Evolutionary conservation across 2,888 invertebrate species (phyloP).

Genomic region (Trachelus troglodyta): DNA sequence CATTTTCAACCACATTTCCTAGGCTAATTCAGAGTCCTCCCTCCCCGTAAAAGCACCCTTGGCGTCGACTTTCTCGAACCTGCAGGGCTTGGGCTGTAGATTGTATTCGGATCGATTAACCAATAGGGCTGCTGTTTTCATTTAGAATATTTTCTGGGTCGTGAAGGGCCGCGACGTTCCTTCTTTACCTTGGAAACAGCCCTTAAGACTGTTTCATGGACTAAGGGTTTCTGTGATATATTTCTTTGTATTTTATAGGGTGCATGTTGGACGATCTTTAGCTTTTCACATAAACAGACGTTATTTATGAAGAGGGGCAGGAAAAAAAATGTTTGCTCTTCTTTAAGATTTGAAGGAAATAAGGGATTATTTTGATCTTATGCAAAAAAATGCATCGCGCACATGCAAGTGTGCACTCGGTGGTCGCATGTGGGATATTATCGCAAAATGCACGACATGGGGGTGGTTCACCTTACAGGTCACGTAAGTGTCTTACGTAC

Average conservation of each 20-base stretch:
- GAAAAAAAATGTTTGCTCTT: not conserved
- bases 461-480: not conserved
- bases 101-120: not conserved
- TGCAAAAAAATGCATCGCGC: not conserved
- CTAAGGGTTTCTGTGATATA: not conserved
- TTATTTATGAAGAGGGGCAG: not conserved
- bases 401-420: not conserved
- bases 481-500: not conserved
- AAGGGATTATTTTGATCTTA: not conserved
- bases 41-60: not conserved
- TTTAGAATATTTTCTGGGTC: not conserved
- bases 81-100: not conserved
- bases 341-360: not conserved
- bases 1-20: slow-evolving; percentile 14
- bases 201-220: not conserved
- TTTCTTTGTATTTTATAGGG: not conserved
- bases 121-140: not conserved
- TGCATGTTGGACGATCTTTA: not conserved
- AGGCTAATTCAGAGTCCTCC: not conserved
- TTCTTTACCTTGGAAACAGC: not conserved
- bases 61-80: not conserved
- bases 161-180: not conserved
- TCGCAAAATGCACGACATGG: not conserved
- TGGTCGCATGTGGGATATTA: not conserved
- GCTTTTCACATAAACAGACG: not conserved